Evolutionary conservation across 2,888 invertebrate species (phyloP).

Genomic region (Muscina levida): DNA sequence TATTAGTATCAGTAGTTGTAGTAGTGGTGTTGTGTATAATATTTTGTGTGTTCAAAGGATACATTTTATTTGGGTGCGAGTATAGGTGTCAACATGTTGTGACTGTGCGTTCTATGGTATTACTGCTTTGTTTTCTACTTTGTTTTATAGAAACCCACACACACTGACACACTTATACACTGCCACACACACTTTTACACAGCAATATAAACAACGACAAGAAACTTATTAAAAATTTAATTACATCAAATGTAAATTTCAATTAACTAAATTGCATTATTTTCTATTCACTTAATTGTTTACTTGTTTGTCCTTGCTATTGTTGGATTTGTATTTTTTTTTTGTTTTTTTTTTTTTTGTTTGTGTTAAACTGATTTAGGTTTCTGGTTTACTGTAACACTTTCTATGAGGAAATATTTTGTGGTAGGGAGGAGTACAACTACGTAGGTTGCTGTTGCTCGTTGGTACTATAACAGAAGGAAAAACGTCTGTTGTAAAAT

Average conservation of each 20-base stretch:
- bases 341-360: constrained; percentile 1
- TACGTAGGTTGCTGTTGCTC: too few species aligned
- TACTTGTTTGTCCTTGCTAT: background rate
- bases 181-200: constrained; percentile 18
- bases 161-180: too few species aligned
- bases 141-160: background rate
- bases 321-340: constrained; percentile 12
- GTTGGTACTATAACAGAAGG: too few species aligned
- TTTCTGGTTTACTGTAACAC: too few species aligned
- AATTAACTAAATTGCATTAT: constrained; percentile 68
- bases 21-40: too few species aligned
- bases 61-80: constrained; percentile 1
- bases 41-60: background rate
- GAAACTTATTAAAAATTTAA: constrained; percentile 59
- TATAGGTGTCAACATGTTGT: background rate
- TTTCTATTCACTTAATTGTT: constrained; percentile 29
- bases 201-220: constrained; percentile 30
- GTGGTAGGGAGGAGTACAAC: too few species aligned
- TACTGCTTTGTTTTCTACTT: constrained; percentile 3
- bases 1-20: too few species aligned
- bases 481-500: too few species aligned
- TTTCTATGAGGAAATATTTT: too few species aligned
- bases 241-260: constrained; percentile 65
- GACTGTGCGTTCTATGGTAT: too few species aligned
- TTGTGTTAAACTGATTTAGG: too few species aligned